A percentile compares a stretch with the other conserved stretches of the same genome.
These are phyloP conservation scores for Scaptomyza graminum DNA, from an alignment of 1,140 invertebrate genomes.

Conservation along the genomic window DNA sequence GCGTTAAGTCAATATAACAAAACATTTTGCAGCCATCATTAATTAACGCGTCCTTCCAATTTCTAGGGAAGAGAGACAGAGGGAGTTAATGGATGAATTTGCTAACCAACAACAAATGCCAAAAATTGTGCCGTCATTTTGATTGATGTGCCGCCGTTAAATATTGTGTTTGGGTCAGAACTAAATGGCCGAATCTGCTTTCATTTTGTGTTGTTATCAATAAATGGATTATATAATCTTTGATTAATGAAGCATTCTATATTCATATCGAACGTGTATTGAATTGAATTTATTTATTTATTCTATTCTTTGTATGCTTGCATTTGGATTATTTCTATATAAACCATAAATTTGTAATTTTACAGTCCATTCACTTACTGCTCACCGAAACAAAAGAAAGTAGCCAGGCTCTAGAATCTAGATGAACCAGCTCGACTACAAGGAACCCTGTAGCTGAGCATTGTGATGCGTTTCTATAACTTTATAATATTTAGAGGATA, in stretches of 20 bases:
- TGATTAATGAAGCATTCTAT: conserved; percentile 40
- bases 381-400: background rate
- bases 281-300: background rate
- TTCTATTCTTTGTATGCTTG: background rate
- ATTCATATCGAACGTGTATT: conserved; percentile 7
- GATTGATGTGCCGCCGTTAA: conserved; percentile 64
- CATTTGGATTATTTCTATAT: conserved; percentile 1
- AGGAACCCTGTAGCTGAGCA: background rate
- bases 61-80: conserved; percentile 13
- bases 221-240: conserved; percentile 28
- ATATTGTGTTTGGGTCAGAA: conserved; percentile 26
- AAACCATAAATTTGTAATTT: background rate
- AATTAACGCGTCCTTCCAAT: conserved; percentile 59
- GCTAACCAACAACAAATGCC: conserved; percentile 6
- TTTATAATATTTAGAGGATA: background rate
- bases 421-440: background rate
- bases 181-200: conserved; percentile 20
- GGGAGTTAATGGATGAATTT: background rate
- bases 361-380: conserved; percentile 16
- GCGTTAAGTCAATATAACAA: conserved; percentile 38
- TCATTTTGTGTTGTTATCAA: background rate
- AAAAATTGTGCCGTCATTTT: conserved; percentile 44
- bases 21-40: conserved; percentile 46
- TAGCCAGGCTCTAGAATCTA: background rate
- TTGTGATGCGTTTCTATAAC: background rate